Evolutionary conservation across 2,113 vertebrate genomes (phyloP).

Genomic region (Grammomys surdaster): DNA sequence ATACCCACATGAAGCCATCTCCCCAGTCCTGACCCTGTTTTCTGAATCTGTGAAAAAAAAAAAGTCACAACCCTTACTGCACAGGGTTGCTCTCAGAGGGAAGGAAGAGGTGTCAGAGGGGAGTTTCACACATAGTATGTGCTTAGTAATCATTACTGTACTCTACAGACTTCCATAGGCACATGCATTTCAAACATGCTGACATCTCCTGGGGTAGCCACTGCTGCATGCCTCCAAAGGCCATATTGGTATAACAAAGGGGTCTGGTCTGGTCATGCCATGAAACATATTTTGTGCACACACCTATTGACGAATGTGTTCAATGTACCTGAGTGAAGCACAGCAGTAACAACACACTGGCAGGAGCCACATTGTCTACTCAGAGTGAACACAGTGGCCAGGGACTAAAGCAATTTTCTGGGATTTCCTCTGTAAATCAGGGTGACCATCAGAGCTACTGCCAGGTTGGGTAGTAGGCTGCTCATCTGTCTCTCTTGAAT

Average conservation of each 20-base stretch:
- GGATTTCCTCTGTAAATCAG: not conserved
- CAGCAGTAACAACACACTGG: not conserved
- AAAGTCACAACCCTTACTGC: not conserved
- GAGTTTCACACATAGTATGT: not conserved
- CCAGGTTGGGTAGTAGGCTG: not conserved
- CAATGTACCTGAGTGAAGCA: not conserved
- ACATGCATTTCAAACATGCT: not conserved
- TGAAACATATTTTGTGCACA: not conserved
- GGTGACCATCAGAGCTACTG: not conserved
- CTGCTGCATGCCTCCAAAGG: not conserved
- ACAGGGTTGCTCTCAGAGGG: not conserved
- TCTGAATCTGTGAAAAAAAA: not conserved
- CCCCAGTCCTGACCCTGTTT: not conserved
- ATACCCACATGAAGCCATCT: not conserved
- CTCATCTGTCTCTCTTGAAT: not conserved
- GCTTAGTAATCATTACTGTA: not conserved
- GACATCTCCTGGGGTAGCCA: not conserved
- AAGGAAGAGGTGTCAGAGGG: accelerated
- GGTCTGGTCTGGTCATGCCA: not conserved
- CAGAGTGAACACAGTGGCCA: not conserved
- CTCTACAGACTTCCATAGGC: not conserved
- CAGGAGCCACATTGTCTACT: not conserved
- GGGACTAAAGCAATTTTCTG: not conserved
- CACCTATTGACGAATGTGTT: not conserved
- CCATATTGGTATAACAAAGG: not conserved